These are phyloP conservation scores for Daktulosphaira vitifoliae DNA, from an alignment of 1,140 invertebrate species.

Conservation along the genomic window DNA sequence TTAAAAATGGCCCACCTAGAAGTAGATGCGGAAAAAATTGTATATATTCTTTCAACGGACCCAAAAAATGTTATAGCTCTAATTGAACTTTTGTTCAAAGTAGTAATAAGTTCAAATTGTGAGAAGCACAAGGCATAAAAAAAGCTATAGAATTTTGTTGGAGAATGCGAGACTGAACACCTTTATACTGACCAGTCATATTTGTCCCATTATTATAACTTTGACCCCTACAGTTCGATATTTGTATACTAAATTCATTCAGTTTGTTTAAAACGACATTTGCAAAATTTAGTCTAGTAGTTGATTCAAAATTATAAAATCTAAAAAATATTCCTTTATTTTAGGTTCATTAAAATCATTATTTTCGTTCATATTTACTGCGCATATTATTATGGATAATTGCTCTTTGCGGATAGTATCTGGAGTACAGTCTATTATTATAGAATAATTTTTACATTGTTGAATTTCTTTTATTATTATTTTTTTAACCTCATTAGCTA, in stretches of 20 bases:
- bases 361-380: no score
- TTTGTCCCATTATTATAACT: constrained; percentile 38
- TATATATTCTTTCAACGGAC: background rate
- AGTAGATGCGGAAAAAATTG: background rate
- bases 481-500: no score
- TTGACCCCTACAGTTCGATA: constrained; percentile 38
- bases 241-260: constrained; percentile 2
- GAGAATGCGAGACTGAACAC: background rate
- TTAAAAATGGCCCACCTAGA: background rate
- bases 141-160: background rate
- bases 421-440: no score
- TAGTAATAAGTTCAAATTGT: background rate
- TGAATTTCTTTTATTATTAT: no score
- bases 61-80: constrained; percentile 5
- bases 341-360: no score
- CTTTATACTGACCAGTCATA: constrained; percentile 22
- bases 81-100: background rate
- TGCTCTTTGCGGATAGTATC: no score
- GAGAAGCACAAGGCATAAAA: constrained; percentile 15
- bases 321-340: no score
- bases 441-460: no score
- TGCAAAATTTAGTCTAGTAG: background rate
- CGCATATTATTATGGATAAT: no score
- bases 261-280: background rate
- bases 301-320: background rate